These are phyloP conservation scores for Folsomia manolachei DNA, from an alignment of 2,888 invertebrate genomes.

Conservation along the genomic window DNA sequence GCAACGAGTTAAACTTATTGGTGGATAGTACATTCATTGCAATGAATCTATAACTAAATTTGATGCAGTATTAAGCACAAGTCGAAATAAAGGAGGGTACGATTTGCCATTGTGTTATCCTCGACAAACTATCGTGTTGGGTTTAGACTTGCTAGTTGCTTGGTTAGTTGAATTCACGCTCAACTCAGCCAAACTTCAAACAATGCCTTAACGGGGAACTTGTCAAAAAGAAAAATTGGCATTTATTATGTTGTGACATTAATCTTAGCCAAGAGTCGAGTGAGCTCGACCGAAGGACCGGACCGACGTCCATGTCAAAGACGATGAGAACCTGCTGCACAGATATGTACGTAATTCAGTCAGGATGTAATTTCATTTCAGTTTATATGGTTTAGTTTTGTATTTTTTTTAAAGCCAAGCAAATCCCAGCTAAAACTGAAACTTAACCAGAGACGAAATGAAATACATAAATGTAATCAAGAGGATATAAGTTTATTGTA, in stretches of 20 bases:
- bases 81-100: not conserved
- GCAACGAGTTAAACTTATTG: too few relatives aligned
- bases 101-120: not conserved
- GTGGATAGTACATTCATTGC: too few relatives aligned
- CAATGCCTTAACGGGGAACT: conserved; percentile 1
- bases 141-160: too few relatives aligned
- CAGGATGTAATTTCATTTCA: conserved; percentile 4
- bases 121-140: not conserved
- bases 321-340: conserved; percentile 1
- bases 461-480: not conserved
- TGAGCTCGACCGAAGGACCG: too few relatives aligned
- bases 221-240: not conserved
- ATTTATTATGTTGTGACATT: conserved; percentile 2
- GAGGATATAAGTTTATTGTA: not conserved
- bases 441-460: too few relatives aligned
- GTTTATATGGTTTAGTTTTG: not conserved
- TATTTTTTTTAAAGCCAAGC: not conserved
- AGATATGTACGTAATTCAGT: not conserved
- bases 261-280: not conserved
- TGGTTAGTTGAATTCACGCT: not conserved
- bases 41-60: too few relatives aligned
- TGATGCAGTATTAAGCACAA: not conserved
- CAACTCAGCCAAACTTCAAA: not conserved
- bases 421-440: not conserved
- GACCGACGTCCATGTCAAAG: not conserved